phyloP scores from a whole-genome alignment of 2,113 vertebrate genomes.

The Colaptes auratus region DNA sequence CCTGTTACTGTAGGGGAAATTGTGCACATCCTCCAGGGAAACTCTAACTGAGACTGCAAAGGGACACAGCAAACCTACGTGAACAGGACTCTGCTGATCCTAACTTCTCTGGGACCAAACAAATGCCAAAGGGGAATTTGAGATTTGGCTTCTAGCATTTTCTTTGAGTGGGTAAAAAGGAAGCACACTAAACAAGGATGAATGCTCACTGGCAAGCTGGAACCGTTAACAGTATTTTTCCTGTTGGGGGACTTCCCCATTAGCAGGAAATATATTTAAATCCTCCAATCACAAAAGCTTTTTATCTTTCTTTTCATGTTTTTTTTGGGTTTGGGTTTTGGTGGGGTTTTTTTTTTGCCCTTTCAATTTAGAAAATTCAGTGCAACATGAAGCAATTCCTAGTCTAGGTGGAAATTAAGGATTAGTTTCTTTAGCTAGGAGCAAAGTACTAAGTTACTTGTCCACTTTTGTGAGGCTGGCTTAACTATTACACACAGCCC shows the following conservation, averaged over 20 bases:
- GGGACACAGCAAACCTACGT: background rate
- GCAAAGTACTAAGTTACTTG: background rate
- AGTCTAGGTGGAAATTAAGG: background rate
- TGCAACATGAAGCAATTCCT: background rate
- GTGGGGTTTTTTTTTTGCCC: background rate
- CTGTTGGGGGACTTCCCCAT: background rate
- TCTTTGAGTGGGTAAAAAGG: background rate
- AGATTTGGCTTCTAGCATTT: background rate
- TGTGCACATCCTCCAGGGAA: background rate
- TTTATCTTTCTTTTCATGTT: no score
- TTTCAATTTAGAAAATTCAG: background rate
- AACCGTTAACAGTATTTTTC: background rate
- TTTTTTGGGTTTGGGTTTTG: background rate
- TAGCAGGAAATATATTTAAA: slow-evolving; percentile 1
- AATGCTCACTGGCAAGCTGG: background rate
- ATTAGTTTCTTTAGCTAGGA: background rate
- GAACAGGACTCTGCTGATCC: background rate
- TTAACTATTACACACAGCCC: background rate
- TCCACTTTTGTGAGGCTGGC: background rate
- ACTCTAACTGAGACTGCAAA: background rate
- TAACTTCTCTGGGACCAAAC: background rate
- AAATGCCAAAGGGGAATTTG: slow-evolving; percentile 1
- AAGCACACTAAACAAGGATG: background rate
- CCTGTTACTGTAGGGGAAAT: background rate
- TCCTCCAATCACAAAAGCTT: background rate